Evolutionary conservation across 2,888 invertebrate genomes (phyloP).

Genomic region (Microctonus brassicae): DNA sequence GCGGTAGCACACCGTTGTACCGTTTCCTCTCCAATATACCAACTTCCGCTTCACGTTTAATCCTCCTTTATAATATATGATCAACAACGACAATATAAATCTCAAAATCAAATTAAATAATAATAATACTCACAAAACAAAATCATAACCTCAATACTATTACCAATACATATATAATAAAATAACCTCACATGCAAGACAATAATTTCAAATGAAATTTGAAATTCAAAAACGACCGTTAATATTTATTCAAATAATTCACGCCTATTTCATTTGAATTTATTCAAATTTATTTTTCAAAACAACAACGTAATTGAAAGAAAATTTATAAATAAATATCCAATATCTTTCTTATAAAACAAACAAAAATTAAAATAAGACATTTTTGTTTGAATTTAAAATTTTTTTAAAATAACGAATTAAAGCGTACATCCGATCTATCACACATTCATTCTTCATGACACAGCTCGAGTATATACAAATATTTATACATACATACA

Average conservation of each 20-base stretch:
- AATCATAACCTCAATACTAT: background rate
- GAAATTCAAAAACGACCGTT: background rate
- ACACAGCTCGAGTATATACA: too few relatives aligned
- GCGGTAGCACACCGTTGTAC: slow-evolving; percentile 72
- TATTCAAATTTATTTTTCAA: background rate
- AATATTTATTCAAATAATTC: background rate
- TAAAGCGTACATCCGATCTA: too few relatives aligned
- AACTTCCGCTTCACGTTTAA: slow-evolving; percentile 55
- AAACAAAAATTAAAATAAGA: background rate
- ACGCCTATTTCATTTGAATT: background rate
- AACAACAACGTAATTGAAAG: background rate
- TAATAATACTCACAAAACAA: background rate
- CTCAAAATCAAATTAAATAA: background rate
- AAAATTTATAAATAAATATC: too few relatives aligned
- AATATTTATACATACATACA: too few relatives aligned
- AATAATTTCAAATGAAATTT: background rate
- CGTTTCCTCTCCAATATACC: slow-evolving; percentile 69
- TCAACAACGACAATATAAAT: background rate
- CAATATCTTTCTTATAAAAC: background rate
- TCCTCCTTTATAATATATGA: slow-evolving; percentile 25
- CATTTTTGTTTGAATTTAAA: background rate
- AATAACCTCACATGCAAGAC: slow-evolving; percentile 17
- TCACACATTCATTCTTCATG: too few relatives aligned
- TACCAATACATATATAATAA: background rate
- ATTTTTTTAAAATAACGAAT: background rate